Evolutionary conservation across 2,113 vertebrate genomes (phyloP).

Genomic region (Dolichotis patagonum): DNA sequence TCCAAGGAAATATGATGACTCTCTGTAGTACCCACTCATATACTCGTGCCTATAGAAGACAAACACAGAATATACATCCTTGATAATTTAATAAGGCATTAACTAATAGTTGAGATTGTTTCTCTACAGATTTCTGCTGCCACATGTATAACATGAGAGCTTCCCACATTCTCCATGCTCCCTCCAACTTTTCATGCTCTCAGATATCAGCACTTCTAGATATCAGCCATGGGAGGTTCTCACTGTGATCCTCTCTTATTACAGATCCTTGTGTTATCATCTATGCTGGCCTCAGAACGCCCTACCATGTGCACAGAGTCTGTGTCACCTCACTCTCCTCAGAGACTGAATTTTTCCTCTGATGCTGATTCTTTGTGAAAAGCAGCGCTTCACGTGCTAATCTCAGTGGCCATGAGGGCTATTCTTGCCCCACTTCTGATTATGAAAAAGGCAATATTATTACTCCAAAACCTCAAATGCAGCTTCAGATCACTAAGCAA

Average conservation of each 20-base stretch:
- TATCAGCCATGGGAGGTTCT: neutral
- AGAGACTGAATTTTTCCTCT: neutral
- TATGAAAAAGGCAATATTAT: too few relatives aligned
- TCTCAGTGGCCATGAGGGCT: too few relatives aligned
- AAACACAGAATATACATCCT: neutral
- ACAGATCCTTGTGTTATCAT: neutral
- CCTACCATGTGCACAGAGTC: neutral
- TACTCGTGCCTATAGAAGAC: constrained; percentile 34
- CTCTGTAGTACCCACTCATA: neutral
- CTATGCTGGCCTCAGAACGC: too few relatives aligned
- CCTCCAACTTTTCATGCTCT: too few relatives aligned
- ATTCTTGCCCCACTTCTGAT: neutral
- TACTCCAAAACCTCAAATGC: neutral
- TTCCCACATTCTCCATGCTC: neutral
- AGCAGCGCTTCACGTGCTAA: neutral
- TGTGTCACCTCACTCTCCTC: neutral
- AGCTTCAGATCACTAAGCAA: neutral
- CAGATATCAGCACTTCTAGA: accelerated
- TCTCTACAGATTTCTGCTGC: neutral
- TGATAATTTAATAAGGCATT: neutral
- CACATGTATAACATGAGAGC: neutral
- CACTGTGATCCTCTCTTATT: neutral
- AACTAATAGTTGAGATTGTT: neutral
- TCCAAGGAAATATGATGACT: neutral
- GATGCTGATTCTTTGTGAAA: neutral